Base-by-base conservation (phyloP, 2,888 invertebrate genomes). In the Timema podura region DNA sequence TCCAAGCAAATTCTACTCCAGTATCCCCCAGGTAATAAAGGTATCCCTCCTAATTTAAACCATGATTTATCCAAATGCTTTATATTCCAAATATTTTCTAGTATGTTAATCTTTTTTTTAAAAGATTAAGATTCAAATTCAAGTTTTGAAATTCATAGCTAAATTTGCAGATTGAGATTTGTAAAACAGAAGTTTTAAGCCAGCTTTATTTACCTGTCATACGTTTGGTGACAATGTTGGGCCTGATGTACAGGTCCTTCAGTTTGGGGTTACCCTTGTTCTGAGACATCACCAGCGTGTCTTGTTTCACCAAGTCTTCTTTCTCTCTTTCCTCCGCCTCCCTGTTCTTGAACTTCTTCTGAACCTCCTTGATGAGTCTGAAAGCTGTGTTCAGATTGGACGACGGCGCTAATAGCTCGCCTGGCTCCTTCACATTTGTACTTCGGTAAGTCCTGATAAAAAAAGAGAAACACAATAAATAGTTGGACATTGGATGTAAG, bases 251-350 rank as follows among this genome's bases (percentile, higher is more conserved):
- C 73, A 98, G 84, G 85, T 98, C 98, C 82, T 98, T 98, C 71
- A 98, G 84, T 83, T 98, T 96, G 1, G 99, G 98, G 82, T 98
- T 98, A 75, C 96, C 96, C 84, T 98, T 96, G 81, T 95, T 97
- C 76, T 93, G 93, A 10, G 95, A 96, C 48, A 98, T 84, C 48
- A 98, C 87, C 61, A 99, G 83, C 45, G 96, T 96, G 82, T 99
- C 99, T 81, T 99, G 99, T 83, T 98, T 98, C 0, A 99, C 98
- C 74, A 99, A 88, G 83, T 98, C 96, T 81, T 99, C 99, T 77
- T 98, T 98, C 81, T 99, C 98, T 68, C 95, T 88, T 81, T 98
- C 98, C 81, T 99, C 99, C 0, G 98, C 97, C 82, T 99, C 99
- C 74, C 98, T 87, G 0, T 96, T 98, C 83, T 96, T 97, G 82